phyloP scores from a whole-genome alignment of 2,797 vertebrate species.

The Morelia viridis region DNA sequence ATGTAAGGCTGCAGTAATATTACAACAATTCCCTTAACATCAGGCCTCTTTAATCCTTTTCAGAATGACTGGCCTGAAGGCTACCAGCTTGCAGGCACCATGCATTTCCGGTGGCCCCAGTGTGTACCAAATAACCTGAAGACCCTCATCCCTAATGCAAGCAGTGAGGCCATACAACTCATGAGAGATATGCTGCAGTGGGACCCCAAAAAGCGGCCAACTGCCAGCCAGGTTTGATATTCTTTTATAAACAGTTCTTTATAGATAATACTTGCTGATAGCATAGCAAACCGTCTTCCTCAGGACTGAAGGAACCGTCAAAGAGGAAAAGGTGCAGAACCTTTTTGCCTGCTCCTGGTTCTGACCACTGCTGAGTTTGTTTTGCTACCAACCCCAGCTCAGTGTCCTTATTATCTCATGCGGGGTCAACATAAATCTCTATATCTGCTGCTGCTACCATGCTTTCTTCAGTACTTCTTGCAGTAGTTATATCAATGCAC shows the following conservation, averaged over 20 bases:
- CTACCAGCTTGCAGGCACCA: conserved; percentile 79
- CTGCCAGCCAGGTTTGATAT: conserved; percentile 77
- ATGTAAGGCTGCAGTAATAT: background rate
- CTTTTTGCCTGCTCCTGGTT: background rate
- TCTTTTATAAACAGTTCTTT: conserved; percentile 13
- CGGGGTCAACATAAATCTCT: background rate
- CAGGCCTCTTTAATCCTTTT: conserved; percentile 49
- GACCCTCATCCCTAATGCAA: conserved; percentile 78
- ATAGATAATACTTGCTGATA: background rate
- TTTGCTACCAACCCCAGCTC: background rate
- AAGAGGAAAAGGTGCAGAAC: background rate
- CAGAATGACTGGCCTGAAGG: conserved; percentile 82
- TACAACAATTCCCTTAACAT: background rate
- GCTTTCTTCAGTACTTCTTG: background rate
- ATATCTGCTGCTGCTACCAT: too few species aligned
- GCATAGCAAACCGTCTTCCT: background rate
- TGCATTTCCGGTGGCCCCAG: conserved; percentile 82
- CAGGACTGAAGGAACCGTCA: background rate
- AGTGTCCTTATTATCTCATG: background rate
- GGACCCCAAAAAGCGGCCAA: conserved; percentile 82
- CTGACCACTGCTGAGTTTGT: background rate
- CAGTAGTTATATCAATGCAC: background rate
- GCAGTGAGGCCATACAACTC: conserved; percentile 79
- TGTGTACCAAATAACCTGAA: conserved; percentile 81
- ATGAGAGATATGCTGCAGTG: conserved; percentile 83